phyloP scores from a whole-genome alignment of 2,888 invertebrate genomes.

The Watsonalla cultraria region DNA sequence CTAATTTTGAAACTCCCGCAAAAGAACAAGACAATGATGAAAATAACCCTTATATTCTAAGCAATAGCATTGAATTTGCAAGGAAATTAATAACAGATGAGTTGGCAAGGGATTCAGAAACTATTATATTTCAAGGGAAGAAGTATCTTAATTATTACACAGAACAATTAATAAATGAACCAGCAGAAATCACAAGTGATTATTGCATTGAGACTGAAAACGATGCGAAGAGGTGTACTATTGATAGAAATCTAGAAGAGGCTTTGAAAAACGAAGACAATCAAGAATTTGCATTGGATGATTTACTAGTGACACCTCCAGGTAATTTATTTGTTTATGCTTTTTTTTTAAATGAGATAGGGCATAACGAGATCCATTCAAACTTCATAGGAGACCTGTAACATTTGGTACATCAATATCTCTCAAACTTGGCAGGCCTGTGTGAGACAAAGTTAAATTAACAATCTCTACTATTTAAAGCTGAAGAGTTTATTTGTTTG shows the following conservation, averaged over 20 bases:
- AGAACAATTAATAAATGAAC: background rate
- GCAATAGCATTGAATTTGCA: background rate
- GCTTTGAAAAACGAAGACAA: slow-evolving; percentile 45
- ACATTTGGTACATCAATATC: no score
- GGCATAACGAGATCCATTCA: background rate
- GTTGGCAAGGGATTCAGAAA: background rate
- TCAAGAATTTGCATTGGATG: slow-evolving; percentile 42
- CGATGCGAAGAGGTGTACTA: slow-evolving; percentile 29
- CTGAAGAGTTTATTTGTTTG: no score
- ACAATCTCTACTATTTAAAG: no score
- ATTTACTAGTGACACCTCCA: slow-evolving; percentile 50
- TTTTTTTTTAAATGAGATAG: background rate
- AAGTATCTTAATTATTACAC: background rate
- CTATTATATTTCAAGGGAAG: background rate
- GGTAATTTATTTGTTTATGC: slow-evolving; percentile 25
- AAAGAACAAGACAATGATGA: slow-evolving; percentile 4
- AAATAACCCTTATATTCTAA: background rate
- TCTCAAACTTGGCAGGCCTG: no score
- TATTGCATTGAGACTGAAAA: background rate
- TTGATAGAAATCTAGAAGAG: slow-evolving; percentile 54
- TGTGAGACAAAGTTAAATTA: no score
- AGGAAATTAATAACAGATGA: background rate
- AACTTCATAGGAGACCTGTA: no score
- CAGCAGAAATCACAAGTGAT: background rate
- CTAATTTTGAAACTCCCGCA: slow-evolving; percentile 7